These are phyloP conservation scores for Hirundichthys speculiger DNA, from an alignment of 2,113 vertebrate genomes.

Conservation along the genomic window DNA sequence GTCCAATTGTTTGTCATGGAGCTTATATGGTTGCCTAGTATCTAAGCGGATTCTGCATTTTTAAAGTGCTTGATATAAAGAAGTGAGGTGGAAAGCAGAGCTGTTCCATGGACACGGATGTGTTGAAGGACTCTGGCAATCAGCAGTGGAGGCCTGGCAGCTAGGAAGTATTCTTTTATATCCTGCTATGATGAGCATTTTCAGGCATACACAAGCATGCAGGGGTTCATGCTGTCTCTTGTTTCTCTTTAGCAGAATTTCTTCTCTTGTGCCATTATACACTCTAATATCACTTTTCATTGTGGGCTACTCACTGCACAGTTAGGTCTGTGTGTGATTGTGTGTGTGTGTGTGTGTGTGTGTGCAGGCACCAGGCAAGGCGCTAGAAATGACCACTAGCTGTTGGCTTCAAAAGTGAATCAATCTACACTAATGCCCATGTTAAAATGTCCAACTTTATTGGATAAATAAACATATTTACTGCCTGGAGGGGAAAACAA, in stretches of 20 bases:
- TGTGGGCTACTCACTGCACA: background rate
- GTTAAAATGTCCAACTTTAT: too few relatives aligned
- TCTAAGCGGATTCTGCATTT: conserved; percentile 78
- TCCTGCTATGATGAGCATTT: conserved; percentile 61
- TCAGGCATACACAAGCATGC: conserved; percentile 50
- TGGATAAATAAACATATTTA: too few relatives aligned
- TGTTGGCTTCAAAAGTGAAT: too few relatives aligned
- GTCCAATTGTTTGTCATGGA: conserved; percentile 67
- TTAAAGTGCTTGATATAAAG: conserved; percentile 67
- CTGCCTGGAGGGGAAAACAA: too few relatives aligned
- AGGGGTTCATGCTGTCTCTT: conserved; percentile 40
- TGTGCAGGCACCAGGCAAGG: too few relatives aligned
- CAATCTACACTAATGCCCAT: too few relatives aligned
- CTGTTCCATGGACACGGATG: conserved; percentile 58
- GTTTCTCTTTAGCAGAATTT: conserved; percentile 44
- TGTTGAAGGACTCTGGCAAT: conserved; percentile 65
- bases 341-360: too few relatives aligned
- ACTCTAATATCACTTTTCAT: background rate
- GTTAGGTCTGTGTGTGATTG: too few relatives aligned
- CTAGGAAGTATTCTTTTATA: conserved; percentile 57
- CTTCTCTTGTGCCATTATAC: conserved; percentile 37
- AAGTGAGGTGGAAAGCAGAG: conserved; percentile 37
- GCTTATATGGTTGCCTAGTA: conserved; percentile 63
- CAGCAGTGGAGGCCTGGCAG: conserved; percentile 56
- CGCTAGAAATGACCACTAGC: too few relatives aligned